A percentile compares a stretch with the other conserved stretches of the same genome.
These are phyloP conservation scores for Magallana nippona DNA, from an alignment of 2,888 invertebrate species.

Conservation along the genomic window DNA sequence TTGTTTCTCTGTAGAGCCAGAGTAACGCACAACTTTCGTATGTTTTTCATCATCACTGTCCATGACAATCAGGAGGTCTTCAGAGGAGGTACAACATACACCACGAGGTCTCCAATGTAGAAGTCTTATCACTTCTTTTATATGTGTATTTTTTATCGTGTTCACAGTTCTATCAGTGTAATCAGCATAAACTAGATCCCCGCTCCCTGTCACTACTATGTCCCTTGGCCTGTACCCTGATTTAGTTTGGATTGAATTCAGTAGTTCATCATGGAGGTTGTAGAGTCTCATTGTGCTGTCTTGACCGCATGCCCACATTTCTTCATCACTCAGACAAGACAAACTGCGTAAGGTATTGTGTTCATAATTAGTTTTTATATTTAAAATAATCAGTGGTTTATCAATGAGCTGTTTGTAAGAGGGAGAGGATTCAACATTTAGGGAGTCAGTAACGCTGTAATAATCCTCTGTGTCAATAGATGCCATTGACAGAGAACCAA, in stretches of 20 bases:
- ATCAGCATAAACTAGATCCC: neutral
- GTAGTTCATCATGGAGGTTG: neutral
- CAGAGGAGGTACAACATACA: too few relatives aligned
- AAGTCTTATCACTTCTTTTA: too few relatives aligned
- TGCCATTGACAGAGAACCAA: neutral
- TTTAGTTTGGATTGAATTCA: slow-evolving; percentile 7
- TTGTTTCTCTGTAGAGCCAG: too few relatives aligned
- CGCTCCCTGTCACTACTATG: neutral
- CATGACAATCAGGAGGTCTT: too few relatives aligned
- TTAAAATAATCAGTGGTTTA: neutral
- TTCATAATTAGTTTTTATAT: neutral
- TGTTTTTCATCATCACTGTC: too few relatives aligned
- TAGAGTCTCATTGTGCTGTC: neutral
- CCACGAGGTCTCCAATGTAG: too few relatives aligned
- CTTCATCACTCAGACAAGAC: neutral
- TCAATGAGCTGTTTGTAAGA: neutral
- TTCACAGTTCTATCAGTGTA: too few relatives aligned
- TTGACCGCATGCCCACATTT: neutral
- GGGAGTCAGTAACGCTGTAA: neutral
- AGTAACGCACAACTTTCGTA: neutral
- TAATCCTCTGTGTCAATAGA: neutral
- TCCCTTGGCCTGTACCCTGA: neutral
- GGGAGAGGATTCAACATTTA: neutral
- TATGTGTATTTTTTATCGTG: too few relatives aligned
- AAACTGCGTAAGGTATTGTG: neutral